Evolutionary conservation across 2,888 invertebrate genomes (phyloP).

Genomic region (Coelogynopora nodosa): DNA sequence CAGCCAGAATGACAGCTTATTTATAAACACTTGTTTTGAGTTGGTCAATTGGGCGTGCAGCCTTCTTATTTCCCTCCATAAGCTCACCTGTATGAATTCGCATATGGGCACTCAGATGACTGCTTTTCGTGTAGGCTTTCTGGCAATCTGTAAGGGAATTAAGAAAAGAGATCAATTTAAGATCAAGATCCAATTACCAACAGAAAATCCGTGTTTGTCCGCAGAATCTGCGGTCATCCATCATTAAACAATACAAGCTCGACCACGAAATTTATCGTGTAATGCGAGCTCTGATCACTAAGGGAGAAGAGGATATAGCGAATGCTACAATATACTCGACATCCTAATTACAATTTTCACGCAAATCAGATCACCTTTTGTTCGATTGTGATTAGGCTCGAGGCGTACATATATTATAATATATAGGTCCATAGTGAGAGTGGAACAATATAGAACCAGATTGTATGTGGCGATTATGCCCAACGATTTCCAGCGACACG

Average conservation of each 20-base stretch:
- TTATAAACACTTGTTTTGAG: no score
- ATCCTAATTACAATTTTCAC: constrained; percentile 14
- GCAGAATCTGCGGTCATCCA: neutral
- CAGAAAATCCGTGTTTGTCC: neutral
- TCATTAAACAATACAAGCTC: no score
- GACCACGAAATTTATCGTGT: no score
- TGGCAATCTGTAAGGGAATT: constrained; percentile 74
- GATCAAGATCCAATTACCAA: constrained; percentile 3
- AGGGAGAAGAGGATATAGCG: neutral
- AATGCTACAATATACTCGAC: neutral
- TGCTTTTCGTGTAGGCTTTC: constrained; percentile 95
- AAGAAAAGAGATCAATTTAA: neutral
- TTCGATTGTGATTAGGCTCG: no score
- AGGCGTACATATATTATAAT: constrained; percentile 13
- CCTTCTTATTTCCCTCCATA: no score
- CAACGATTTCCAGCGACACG: no score
- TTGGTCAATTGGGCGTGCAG: no score
- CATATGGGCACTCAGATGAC: constrained; percentile 93
- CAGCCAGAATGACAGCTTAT: neutral
- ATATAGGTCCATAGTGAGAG: neutral
- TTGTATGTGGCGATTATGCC: no score
- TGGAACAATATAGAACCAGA: neutral
- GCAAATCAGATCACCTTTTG: no score
- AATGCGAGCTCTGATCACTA: neutral
- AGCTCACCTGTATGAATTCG: constrained; percentile 88